Base-by-base conservation (phyloP, 1,140 invertebrate species). In the Carposina sasakii region DNA sequence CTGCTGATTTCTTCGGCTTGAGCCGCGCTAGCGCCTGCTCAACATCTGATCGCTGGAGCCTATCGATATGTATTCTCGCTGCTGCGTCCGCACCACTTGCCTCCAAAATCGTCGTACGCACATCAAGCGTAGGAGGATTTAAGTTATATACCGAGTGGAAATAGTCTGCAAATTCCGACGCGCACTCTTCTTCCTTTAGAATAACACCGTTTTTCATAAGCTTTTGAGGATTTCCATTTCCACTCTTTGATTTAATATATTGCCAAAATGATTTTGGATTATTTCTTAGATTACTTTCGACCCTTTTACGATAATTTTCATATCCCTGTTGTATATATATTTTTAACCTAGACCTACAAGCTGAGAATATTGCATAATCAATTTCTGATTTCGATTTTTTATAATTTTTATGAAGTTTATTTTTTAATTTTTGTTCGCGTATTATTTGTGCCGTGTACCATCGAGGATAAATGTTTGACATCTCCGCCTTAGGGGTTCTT, bases 231-330 rank as follows among this genome's bases (percentile, higher is more conserved):
- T 23, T 28, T 1, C 23, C 22, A 4, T 10, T 37, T 2, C 26
- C 28, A 34, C 24, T 36, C 24, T 48, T 56, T 5, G 39, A 45
- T 21, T 36, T 43, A n/a, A 56, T 21, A 24, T 44, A 56, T 12
- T 39, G 15, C 54, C 54, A 52, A 40, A 56, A 56, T n/a, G 54
- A 20, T 17, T 48, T 48, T 5, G 54, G 54, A 17, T 56, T 45
- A 8, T n/a, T 33, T 2, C 20, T 26, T 9, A 56, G 30, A 33
- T 52, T 31, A 13, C 31, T 42, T 28, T 56, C 43, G 6, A 56
- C 37, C 5, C 37, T 28, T 12, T 51, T 34, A 2, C 20, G 24
- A 24, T 55, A 50, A 12, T 31, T 26, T 1, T 52, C 49, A 9
- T 55, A 39, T 10, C 28, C 43, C 16, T n/a, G 5, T 10, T 21